Conservation (phyloP, 2,113 vertebrate genomes). For the Sander lucioperca region DNA sequence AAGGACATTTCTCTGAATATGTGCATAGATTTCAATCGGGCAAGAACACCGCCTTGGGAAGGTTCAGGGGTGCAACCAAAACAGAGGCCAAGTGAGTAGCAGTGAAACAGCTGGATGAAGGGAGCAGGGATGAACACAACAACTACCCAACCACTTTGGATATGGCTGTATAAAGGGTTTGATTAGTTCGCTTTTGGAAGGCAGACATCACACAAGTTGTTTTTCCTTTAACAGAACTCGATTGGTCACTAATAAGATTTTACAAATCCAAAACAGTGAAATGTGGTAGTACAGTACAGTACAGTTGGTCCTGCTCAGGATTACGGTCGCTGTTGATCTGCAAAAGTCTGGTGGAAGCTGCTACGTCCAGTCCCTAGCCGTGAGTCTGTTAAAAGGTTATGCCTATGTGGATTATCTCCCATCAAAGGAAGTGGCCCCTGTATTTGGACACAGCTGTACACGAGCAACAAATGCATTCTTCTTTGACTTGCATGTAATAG, state of each 20-base stretch:
- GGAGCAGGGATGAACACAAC: slow-evolving; percentile 3
- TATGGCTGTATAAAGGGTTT: background rate
- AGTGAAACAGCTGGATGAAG: slow-evolving; percentile 22
- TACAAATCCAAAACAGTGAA: background rate
- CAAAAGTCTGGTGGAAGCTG: background rate
- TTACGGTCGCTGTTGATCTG: background rate
- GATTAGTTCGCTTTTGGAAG: background rate
- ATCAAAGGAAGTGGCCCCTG: too few relatives aligned
- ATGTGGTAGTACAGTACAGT: background rate
- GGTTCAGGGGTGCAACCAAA: slow-evolving; percentile 27
- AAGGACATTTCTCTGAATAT: slow-evolving; percentile 60
- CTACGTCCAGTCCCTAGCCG: background rate
- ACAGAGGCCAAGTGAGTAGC: slow-evolving; percentile 10
- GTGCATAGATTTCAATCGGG: slow-evolving; percentile 47
- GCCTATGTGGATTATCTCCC: too few relatives aligned
- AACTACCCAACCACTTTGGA: background rate
- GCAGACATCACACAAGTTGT: background rate
- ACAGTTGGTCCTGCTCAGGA: background rate
- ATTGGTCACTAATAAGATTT: background rate
- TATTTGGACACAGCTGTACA: too few relatives aligned
- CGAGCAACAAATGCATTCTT: too few relatives aligned
- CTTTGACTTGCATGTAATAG: too few relatives aligned
- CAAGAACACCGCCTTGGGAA: slow-evolving; percentile 19
- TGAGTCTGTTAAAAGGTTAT: too few relatives aligned
- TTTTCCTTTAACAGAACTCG: background rate